phyloP scores from a whole-genome alignment of 2,113 vertebrate genomes.

The Tor tambroides region DNA sequence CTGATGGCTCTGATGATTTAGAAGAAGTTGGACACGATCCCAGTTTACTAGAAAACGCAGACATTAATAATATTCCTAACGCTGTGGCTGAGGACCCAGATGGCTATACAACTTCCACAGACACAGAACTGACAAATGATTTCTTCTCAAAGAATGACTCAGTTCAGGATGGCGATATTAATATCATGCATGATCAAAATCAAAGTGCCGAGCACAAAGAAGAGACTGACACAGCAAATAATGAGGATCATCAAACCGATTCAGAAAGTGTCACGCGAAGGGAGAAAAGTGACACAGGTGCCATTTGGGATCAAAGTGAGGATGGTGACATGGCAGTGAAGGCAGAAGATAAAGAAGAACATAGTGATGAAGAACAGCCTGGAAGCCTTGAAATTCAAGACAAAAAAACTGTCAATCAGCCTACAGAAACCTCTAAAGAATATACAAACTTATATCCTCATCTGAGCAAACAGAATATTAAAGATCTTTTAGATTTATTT shows the following conservation, averaged over 20 bases:
- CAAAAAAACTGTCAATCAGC: neutral
- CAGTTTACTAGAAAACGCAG: neutral
- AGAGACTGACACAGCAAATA: neutral
- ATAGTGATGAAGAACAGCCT: neutral
- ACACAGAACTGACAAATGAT: neutral
- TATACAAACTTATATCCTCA: conserved; percentile 63
- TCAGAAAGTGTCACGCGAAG: neutral
- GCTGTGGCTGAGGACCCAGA: neutral
- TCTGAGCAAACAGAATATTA: conserved; percentile 57
- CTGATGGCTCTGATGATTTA: neutral
- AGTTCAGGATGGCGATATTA: neutral
- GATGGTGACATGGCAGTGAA: neutral
- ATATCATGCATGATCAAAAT: neutral
- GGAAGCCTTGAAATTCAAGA: neutral
- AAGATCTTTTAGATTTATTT: conserved; percentile 63
- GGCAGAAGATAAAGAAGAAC: neutral
- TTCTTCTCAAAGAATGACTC: conserved; percentile 18
- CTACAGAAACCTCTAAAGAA: conserved; percentile 46
- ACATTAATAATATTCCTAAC: neutral
- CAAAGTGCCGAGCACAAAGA: neutral
- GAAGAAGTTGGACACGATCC: neutral
- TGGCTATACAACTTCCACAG: neutral
- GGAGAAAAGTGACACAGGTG: neutral
- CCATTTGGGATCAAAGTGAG: neutral
- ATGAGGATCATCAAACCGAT: neutral